phyloP scores from a whole-genome alignment of 2,797 vertebrate genomes.

The Echiichthys vipera region DNA sequence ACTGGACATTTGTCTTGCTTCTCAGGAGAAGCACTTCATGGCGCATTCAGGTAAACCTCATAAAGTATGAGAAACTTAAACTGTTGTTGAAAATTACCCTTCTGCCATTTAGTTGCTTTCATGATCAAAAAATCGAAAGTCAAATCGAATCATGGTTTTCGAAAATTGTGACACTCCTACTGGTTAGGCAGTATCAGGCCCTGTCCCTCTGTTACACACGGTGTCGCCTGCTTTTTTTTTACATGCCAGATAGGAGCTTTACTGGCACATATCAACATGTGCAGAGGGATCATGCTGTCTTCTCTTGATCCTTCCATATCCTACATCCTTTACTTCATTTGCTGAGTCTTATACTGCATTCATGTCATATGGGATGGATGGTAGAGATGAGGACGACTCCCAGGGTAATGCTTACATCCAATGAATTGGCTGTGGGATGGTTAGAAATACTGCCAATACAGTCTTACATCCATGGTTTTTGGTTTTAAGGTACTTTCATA shows the following conservation, averaged over 20 bases:
- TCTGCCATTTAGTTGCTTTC: too few relatives aligned
- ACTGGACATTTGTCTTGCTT: too few relatives aligned
- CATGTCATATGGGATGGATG: background rate
- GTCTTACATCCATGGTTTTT: background rate
- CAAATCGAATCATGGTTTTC: too few relatives aligned
- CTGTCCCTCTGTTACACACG: background rate
- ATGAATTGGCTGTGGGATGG: background rate
- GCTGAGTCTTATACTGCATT: conserved; percentile 1
- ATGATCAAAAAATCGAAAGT: too few relatives aligned
- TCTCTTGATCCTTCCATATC: background rate
- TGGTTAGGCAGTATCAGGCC: background rate
- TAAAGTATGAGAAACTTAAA: too few relatives aligned
- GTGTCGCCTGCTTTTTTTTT: background rate
- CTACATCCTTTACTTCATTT: conserved; percentile 14
- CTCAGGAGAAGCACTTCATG: too few relatives aligned
- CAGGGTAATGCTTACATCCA: background rate
- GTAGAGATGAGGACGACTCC: background rate
- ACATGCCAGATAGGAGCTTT: conserved; percentile 4
- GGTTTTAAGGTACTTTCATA: background rate
- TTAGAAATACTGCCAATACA: background rate
- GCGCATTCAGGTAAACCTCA: too few relatives aligned
- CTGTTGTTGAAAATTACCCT: too few relatives aligned
- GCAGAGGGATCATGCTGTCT: conserved; percentile 10
- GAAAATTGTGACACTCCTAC: too few relatives aligned
- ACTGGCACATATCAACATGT: conserved; percentile 25